Percentiles rank a stretch among this genome's conserved stretches.
phyloP scores from a whole-genome alignment of 2,888 invertebrate species.

The Parnassius orleans region DNA sequence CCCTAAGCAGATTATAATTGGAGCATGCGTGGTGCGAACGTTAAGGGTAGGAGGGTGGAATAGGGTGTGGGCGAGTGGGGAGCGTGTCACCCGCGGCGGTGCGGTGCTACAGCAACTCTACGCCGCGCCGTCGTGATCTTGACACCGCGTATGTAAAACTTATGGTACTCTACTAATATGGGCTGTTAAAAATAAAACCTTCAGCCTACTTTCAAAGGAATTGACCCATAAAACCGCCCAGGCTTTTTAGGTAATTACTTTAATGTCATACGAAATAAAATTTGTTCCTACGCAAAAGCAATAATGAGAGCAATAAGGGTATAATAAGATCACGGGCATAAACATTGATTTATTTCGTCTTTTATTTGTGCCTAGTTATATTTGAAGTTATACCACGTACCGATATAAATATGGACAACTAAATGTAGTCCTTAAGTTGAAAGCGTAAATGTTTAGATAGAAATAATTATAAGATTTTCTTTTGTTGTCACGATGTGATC shows the following conservation, averaged over 20 bases:
- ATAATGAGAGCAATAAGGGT: slow-evolving; percentile 20
- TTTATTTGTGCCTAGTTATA: background rate
- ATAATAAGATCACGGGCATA: slow-evolving; percentile 19
- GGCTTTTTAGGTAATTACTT: slow-evolving; percentile 20
- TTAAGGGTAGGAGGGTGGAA: slow-evolving; percentile 67
- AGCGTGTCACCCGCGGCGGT: slow-evolving; percentile 56
- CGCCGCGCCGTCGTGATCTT: slow-evolving; percentile 71
- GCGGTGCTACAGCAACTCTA: slow-evolving; percentile 46
- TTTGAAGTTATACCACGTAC: background rate
- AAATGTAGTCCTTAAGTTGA: slow-evolving; percentile 5
- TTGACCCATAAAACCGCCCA: slow-evolving; percentile 23
- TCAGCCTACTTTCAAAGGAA: slow-evolving; percentile 15
- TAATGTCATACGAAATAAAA: slow-evolving; percentile 17
- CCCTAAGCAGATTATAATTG: slow-evolving; percentile 80
- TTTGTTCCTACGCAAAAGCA: slow-evolving; percentile 14
- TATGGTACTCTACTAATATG: slow-evolving; percentile 55
- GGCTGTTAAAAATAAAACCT: slow-evolving; percentile 32
- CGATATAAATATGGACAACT: slow-evolving; percentile 5
- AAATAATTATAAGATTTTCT: no score
- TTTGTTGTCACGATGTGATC: no score
- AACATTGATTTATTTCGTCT: slow-evolving; percentile 22
- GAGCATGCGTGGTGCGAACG: slow-evolving; percentile 79
- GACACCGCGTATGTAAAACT: slow-evolving; percentile 73
- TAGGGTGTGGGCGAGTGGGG: slow-evolving; percentile 41
- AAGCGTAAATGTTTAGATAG: slow-evolving; percentile 3